These are phyloP conservation scores for Drosophila ironensis DNA, from an alignment of 1,140 invertebrate species.

Conservation along the genomic window DNA sequence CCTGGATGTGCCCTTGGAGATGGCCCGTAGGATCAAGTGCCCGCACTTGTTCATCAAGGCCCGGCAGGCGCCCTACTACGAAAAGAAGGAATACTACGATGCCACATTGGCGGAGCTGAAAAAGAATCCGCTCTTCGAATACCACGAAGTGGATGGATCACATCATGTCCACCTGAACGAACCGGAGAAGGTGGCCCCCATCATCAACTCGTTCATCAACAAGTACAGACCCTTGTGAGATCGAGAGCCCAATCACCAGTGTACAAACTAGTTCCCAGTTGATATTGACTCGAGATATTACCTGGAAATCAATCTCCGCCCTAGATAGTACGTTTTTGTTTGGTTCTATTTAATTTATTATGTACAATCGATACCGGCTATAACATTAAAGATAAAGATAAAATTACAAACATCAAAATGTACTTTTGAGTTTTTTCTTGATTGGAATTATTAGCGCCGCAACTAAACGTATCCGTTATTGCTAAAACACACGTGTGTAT, in stretches of 20 bases:
- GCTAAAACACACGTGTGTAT: conserved; percentile 12
- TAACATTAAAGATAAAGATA: conserved; percentile 67
- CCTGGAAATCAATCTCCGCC: background rate
- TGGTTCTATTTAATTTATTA: conserved; percentile 77
- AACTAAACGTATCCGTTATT: conserved; percentile 48
- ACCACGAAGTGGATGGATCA: conserved; percentile 86
- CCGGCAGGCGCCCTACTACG: conserved; percentile 83
- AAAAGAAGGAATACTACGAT: conserved; percentile 83
- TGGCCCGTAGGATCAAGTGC: conserved; percentile 83
- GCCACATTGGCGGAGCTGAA: conserved; percentile 84
- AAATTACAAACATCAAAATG: conserved; percentile 62
- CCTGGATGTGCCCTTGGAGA: conserved; percentile 82
- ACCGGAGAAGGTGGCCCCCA: conserved; percentile 84
- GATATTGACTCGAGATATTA: conserved; percentile 32
- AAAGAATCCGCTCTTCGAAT: conserved; percentile 84
- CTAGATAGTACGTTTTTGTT: conserved; percentile 6
- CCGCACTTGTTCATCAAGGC: conserved; percentile 86
- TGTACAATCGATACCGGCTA: conserved; percentile 68
- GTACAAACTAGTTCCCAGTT: conserved; percentile 10
- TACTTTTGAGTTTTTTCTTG: conserved; percentile 31
- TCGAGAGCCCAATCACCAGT: background rate
- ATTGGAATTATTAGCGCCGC: conserved; percentile 61
- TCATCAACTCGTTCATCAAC: conserved; percentile 85
- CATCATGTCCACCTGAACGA: conserved; percentile 90
- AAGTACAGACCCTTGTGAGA: conserved; percentile 81